Percentiles rank a stretch among this genome's conserved stretches.
Conservation (phyloP, 2,113 vertebrate species). For the Camelus bactrianus region DNA sequence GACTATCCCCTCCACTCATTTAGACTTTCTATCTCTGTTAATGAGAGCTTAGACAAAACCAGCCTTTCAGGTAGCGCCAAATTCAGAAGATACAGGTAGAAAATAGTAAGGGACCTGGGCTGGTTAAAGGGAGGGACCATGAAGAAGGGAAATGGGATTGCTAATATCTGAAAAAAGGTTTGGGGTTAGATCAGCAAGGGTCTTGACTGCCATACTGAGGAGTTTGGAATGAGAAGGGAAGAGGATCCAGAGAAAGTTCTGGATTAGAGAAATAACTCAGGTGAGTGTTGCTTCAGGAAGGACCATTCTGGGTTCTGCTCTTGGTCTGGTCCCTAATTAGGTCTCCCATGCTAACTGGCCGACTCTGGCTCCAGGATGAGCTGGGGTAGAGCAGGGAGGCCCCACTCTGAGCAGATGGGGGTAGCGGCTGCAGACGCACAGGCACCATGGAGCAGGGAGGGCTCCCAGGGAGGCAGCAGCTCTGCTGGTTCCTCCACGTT, state of each 20-base stretch:
- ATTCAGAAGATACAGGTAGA: background rate
- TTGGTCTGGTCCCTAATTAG: background rate
- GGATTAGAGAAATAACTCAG: background rate
- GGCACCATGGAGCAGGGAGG: background rate
- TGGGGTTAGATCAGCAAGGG: background rate
- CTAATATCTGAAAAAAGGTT: background rate
- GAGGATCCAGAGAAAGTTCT: constrained; percentile 9
- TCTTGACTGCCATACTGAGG: background rate
- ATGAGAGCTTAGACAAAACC: background rate
- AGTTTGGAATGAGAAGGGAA: background rate
- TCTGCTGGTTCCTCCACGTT: constrained; percentile 65
- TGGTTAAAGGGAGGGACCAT: background rate
- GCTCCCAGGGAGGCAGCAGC: constrained; percentile 57
- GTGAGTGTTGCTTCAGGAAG: background rate
- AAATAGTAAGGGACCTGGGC: background rate
- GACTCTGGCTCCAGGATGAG: background rate
- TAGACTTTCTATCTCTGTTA: background rate
- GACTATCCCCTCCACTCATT: background rate
- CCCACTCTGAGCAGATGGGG: background rate
- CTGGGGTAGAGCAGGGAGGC: background rate
- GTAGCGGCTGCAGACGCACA: constrained; percentile 7
- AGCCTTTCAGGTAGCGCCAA: background rate
- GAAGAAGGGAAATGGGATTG: background rate
- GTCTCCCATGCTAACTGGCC: background rate
- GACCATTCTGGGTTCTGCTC: constrained; percentile 5